These are phyloP conservation scores for Baronia brevicornis DNA, from an alignment of 2,888 invertebrate species.

Conservation along the genomic window DNA sequence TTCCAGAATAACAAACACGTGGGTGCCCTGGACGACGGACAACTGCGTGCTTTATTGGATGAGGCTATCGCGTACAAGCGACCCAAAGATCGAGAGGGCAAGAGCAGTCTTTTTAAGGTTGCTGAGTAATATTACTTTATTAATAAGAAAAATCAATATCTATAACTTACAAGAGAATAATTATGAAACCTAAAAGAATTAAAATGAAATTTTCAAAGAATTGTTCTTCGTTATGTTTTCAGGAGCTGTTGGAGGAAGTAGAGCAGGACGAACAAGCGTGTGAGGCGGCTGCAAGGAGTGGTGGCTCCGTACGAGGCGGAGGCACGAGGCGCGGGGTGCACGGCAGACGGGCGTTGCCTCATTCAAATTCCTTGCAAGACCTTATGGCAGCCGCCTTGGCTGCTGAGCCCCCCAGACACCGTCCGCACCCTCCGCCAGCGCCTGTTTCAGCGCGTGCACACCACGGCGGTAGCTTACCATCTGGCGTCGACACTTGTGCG, in stretches of 20 bases:
- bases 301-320: constrained; percentile 40
- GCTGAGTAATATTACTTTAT: constrained; percentile 20
- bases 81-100: constrained; percentile 89
- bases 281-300: constrained; percentile 66
- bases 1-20: constrained; percentile 68
- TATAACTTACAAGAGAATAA: no score
- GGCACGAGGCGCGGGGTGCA: constrained; percentile 57
- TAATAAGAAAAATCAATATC: no score
- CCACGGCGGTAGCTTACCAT: constrained; percentile 68
- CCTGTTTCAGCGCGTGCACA: constrained; percentile 56
- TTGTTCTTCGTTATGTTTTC: constrained; percentile 13
- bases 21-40: constrained; percentile 82
- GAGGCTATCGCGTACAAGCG: constrained; percentile 90
- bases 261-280: constrained; percentile 83
- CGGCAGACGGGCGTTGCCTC: constrained; percentile 43
- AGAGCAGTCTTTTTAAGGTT: constrained; percentile 89
- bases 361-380: constrained; percentile 75
- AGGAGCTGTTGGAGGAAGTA: constrained; percentile 85
- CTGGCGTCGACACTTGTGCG: constrained; percentile 64
- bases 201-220: not conserved
- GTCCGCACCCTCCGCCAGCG: constrained; percentile 36
- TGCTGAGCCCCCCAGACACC: constrained; percentile 48
- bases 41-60: constrained; percentile 85
- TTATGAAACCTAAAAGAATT: not conserved
- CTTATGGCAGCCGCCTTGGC: constrained; percentile 71